Conservation (phyloP, 2,888 invertebrate genomes). For the Prostheceraeus crozeri region DNA sequence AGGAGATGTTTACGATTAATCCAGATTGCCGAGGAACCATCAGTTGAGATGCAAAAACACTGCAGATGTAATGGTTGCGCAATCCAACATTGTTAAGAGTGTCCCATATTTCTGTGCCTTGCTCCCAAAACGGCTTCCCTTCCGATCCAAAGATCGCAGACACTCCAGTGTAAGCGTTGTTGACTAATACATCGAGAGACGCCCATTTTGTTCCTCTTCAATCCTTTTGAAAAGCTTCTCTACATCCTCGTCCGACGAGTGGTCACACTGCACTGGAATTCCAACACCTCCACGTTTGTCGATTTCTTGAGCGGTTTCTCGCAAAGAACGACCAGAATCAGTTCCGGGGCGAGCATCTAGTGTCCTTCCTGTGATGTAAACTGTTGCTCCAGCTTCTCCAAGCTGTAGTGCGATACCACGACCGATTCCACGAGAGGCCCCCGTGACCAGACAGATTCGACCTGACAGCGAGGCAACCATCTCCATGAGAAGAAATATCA, state of each 20-base stretch:
- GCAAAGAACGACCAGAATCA: slow-evolving; percentile 40
- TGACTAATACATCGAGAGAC: slow-evolving; percentile 57
- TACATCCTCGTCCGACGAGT: slow-evolving; percentile 52
- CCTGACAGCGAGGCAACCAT: no score
- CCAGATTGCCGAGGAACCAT: slow-evolving; percentile 55
- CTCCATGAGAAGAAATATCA: no score
- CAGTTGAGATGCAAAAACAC: slow-evolving; percentile 54
- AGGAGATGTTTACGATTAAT: slow-evolving; percentile 58
- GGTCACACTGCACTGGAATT: slow-evolving; percentile 56
- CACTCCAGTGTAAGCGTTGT: slow-evolving; percentile 57
- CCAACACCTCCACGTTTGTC: slow-evolving; percentile 41
- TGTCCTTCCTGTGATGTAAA: slow-evolving; percentile 56
- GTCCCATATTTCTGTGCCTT: slow-evolving; percentile 54
- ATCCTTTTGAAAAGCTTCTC: slow-evolving; percentile 53
- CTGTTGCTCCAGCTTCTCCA: slow-evolving; percentile 57
- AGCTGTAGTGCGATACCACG: slow-evolving; percentile 57
- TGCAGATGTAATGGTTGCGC: slow-evolving; percentile 57
- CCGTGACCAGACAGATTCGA: slow-evolving; percentile 54
- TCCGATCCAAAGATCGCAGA: slow-evolving; percentile 44
- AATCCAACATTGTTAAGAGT: slow-evolving; percentile 57
- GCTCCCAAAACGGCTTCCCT: slow-evolving; percentile 55
- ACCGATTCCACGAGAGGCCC: slow-evolving; percentile 56
- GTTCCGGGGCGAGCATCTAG: slow-evolving; percentile 34
- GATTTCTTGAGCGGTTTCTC: slow-evolving; percentile 45
- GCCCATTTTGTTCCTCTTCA: slow-evolving; percentile 50